phyloP scores from a whole-genome alignment of 2,113 vertebrate species.

The Chamaetylas fuelleborni region DNA sequence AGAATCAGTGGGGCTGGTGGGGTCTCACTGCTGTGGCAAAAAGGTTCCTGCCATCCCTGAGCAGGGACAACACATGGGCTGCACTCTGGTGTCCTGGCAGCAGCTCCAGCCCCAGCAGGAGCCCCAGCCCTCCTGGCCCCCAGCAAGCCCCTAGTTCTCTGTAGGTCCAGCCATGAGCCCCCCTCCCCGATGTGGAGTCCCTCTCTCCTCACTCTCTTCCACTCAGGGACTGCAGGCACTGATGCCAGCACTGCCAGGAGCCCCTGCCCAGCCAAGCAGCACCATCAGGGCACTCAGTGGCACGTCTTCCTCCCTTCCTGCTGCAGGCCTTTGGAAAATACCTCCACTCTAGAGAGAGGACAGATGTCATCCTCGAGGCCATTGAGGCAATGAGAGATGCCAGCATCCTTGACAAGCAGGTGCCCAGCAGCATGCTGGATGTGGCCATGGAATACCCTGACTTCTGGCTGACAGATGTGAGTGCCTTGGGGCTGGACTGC shows the following conservation, averaged over 20 bases:
- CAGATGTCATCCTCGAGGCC: not conserved
- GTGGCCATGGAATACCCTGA: not conserved
- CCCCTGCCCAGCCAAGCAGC: not conserved
- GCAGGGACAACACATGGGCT: not conserved
- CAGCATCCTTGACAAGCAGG: not conserved
- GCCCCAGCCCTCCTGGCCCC: not conserved
- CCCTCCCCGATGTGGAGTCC: accelerated
- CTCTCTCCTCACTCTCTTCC: not conserved
- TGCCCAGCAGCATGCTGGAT: not conserved
- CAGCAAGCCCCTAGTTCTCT: not conserved
- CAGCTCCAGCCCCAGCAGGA: not conserved
- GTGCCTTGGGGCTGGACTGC: not conserved
- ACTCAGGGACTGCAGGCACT: not conserved
- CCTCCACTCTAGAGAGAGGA: not conserved
- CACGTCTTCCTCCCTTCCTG: not conserved
- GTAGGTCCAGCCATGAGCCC: not conserved
- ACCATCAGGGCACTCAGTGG: not conserved
- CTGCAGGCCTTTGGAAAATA: not conserved
- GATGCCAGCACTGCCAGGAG: not conserved
- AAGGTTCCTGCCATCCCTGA: not conserved
- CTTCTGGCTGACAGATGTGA: not conserved
- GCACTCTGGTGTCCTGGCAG: not conserved
- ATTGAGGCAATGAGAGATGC: accelerated
- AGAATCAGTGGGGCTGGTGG: not conserved
- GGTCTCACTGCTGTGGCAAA: not conserved